Evolutionary conservation across 2,888 invertebrate genomes (phyloP), one percentile per base, ranked within the genome.

Genomic region (Polyploca ridens): DNA sequence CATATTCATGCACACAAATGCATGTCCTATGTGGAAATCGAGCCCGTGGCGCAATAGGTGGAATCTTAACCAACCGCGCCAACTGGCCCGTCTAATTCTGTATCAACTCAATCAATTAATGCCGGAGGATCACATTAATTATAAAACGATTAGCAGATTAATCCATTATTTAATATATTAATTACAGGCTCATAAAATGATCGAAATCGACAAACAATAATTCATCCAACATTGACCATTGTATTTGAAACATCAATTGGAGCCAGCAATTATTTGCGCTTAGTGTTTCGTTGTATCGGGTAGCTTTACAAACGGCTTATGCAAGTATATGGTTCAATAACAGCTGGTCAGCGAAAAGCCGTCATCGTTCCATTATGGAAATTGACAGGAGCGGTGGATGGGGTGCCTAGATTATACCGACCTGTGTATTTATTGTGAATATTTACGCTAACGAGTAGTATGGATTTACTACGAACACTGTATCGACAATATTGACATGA

Each of bases 341-440:
- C 86, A 87, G 82, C 78, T 84, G 88, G 87, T 82, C 86, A 88
- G 83, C 85, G 84, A 79, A 86, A 79, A 79, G 73, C 83, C 84
- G 79, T 73, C 80, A 71, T 77, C 79, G 77, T 72, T 86, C 87
- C 86, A 89, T 90, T 89, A 90, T 89, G 88, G 83, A 89, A 88
- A 89, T 89, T 88, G 89, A 83, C 84, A 85, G 83, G 85, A 78
- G 76, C 66, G 68, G 72, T 65, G 74, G 69, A 68, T 63, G 71
- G 72, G 74, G 69, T 66, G 67, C 64, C 72, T 71, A 78, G 73
- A 71, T 75, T 76, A 68, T 66, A 69, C 66, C 69, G 6, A 3
- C 27, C 27, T 19, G 14, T 46, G 1, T 46, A 46, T n/a, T n/a
- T 46, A n/a, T 10, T 46, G 0, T n/a, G 3, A n/a, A 46, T n/a